Percentiles rank a stretch among this genome's conserved stretches.
These are phyloP conservation scores for Lagodon rhomboides DNA, from an alignment of 2,797 vertebrate species.

Conservation along the genomic window DNA sequence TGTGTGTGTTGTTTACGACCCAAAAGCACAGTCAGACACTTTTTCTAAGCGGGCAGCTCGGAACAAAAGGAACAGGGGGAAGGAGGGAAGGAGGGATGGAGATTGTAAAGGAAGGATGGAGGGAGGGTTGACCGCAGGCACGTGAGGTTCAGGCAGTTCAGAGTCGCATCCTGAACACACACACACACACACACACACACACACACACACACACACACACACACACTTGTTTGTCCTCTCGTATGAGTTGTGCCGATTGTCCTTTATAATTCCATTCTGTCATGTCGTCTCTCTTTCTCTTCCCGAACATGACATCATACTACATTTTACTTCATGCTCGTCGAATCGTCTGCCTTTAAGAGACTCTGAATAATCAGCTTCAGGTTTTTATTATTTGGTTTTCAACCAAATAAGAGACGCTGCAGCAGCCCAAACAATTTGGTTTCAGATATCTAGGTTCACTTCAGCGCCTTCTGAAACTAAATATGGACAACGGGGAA, in stretches of 20 bases:
- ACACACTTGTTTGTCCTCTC: slow-evolving; percentile 33
- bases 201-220: slow-evolving; percentile 22
- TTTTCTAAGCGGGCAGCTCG: slow-evolving; percentile 39
- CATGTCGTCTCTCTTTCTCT: not conserved
- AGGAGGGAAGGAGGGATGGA: not conserved
- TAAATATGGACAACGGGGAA: not conserved
- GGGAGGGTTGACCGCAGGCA: slow-evolving; percentile 37
- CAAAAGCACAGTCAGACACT: slow-evolving; percentile 20
- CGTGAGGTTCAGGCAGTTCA: slow-evolving; percentile 32
- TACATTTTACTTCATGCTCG: not conserved
- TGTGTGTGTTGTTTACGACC: slow-evolving; percentile 45
- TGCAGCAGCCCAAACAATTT: not conserved
- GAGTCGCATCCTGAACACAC: slow-evolving; percentile 22
- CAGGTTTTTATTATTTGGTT: not conserved
- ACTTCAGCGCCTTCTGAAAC: not conserved
- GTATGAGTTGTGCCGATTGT: not conserved
- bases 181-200: slow-evolving; percentile 20
- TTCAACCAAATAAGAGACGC: not conserved
- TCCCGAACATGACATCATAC: not conserved
- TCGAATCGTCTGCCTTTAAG: not conserved
- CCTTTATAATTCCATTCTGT: not conserved
- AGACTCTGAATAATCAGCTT: not conserved
- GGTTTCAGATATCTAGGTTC: too few species aligned
- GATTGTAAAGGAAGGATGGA: not conserved
- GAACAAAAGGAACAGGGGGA: slow-evolving; percentile 45